Conservation (phyloP, 2,113 vertebrate genomes). For the Percopsis transmontana region DNA sequence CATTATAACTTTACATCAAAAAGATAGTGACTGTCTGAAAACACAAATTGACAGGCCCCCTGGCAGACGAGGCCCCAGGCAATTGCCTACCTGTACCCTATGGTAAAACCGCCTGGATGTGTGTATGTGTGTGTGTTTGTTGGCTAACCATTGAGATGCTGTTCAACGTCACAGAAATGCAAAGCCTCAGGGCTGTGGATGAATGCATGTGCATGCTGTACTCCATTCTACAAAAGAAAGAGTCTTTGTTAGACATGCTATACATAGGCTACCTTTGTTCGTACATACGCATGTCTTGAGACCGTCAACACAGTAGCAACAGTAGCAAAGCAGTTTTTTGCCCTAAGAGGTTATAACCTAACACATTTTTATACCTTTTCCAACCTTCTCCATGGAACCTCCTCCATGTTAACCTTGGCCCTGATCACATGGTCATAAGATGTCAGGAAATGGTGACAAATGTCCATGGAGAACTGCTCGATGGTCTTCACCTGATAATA, state of each 20-base stretch:
- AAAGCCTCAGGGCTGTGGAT: conserved; percentile 79
- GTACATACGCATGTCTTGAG: too few species aligned
- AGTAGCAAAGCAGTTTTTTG: not conserved
- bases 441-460: conserved; percentile 86
- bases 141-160: conserved; percentile 79
- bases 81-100: too few species aligned
- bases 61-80: too few species aligned
- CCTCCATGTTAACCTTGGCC: conserved; percentile 81
- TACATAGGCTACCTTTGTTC: too few species aligned
- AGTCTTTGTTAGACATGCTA: not conserved
- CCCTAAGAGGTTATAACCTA: too few species aligned
- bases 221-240: conserved; percentile 74
- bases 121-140: conserved; percentile 1
- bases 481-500: conserved; percentile 80
- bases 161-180: conserved; percentile 87
- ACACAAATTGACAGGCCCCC: too few species aligned
- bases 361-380: conserved; percentile 78
- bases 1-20: too few species aligned
- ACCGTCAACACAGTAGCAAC: not conserved
- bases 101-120: not conserved
- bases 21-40: too few species aligned
- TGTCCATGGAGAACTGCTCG: conserved; percentile 86
- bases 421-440: conserved; percentile 83
- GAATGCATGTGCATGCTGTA: conserved; percentile 84
- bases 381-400: conserved; percentile 85